Conservation (phyloP, 2,888 invertebrate species). For the Andrena bicolor region DNA sequence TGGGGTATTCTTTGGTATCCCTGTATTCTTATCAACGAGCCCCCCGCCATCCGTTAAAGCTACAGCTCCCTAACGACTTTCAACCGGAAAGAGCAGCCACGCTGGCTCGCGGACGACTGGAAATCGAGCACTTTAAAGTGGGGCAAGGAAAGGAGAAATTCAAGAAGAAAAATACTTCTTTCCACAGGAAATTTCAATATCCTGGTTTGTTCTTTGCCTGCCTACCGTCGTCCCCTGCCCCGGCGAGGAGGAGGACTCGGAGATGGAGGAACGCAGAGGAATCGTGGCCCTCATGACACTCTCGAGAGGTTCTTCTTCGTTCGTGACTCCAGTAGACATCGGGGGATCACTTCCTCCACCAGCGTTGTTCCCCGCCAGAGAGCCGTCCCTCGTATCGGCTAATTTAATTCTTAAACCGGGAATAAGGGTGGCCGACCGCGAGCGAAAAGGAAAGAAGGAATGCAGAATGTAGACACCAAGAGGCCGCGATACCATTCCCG, state of each 20-base stretch:
- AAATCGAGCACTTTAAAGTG: conserved; percentile 40
- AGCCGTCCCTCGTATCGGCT: conserved; percentile 68
- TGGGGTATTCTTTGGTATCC: conserved; percentile 27
- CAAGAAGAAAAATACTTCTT: conserved; percentile 77
- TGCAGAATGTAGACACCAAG: background rate
- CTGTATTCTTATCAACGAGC: conserved; percentile 30
- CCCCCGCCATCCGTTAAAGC: conserved; percentile 8
- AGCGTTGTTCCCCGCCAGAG: conserved; percentile 42
- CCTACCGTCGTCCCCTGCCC: conserved; percentile 46
- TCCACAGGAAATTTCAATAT: conserved; percentile 80
- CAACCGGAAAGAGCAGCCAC: conserved; percentile 24
- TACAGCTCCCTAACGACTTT: conserved; percentile 50
- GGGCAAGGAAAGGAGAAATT: conserved; percentile 63
- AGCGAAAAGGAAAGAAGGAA: conserved; percentile 44
- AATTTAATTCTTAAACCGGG: conserved; percentile 81
- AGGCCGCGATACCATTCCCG: conserved; percentile 22
- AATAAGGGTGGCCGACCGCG: conserved; percentile 62
- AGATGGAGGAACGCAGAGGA: conserved; percentile 17
- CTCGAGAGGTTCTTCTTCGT: conserved; percentile 73
- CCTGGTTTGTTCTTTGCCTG: conserved; percentile 72
- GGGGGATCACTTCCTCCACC: conserved; percentile 79
- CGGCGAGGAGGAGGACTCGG: conserved; percentile 7
- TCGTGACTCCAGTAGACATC: conserved; percentile 81
- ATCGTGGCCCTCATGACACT: conserved; percentile 66
- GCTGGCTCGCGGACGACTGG: background rate